phyloP scores from a whole-genome alignment of 2,888 invertebrate species.

The Amaurobius ferox region DNA sequence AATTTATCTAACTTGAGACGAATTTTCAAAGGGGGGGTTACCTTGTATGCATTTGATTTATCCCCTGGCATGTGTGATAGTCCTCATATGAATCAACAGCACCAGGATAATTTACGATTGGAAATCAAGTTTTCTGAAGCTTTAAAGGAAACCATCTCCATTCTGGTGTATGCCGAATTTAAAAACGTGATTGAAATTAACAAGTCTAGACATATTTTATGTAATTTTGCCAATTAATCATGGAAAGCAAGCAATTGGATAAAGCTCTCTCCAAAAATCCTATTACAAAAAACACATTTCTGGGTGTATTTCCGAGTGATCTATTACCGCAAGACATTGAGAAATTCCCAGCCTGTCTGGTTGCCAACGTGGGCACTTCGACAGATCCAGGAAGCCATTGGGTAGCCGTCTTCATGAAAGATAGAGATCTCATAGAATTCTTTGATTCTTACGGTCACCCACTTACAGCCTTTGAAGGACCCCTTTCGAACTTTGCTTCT shows the following conservation, averaged over 20 bases:
- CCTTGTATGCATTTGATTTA: slow-evolving; percentile 38
- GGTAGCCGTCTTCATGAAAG: neutral
- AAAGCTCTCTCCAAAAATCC: neutral
- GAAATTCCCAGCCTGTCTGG: neutral
- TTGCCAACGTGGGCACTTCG: neutral
- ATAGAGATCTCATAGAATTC: neutral
- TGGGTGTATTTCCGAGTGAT: slow-evolving; percentile 24
- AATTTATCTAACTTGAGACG: slow-evolving; percentile 3
- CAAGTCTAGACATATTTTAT: neutral
- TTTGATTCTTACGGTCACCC: slow-evolving; percentile 1
- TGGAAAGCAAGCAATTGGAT: neutral
- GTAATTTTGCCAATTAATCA: neutral
- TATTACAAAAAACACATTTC: neutral
- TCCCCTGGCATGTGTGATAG: slow-evolving; percentile 18
- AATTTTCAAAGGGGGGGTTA: slow-evolving; percentile 4
- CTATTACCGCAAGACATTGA: neutral
- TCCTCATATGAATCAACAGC: neutral
- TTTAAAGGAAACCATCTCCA: neutral
- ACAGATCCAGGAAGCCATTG: neutral
- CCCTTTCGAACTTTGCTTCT: too few relatives aligned
- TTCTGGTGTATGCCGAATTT: slow-evolving; percentile 20
- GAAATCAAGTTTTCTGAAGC: slow-evolving; percentile 20
- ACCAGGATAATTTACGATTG: slow-evolving; percentile 28
- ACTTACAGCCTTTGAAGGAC: neutral
- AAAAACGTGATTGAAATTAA: slow-evolving; percentile 15